Conservation (phyloP, 2,888 invertebrate genomes). For the Leuctra nigra region DNA sequence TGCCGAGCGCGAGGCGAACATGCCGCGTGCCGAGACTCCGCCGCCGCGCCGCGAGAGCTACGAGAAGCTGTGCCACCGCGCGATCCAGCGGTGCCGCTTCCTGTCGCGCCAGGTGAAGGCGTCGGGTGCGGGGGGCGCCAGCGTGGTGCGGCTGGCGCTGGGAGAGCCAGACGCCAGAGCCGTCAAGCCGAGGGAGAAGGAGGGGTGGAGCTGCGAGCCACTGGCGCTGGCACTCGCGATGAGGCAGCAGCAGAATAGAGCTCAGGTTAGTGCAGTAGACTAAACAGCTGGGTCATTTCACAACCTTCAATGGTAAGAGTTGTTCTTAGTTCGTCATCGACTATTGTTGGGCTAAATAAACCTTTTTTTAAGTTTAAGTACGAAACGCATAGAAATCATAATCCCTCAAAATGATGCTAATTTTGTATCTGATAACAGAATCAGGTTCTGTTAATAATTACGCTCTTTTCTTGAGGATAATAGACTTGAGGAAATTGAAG, state of each 20-base stretch:
- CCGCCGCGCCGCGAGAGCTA: constrained; percentile 36
- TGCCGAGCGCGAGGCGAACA: background rate
- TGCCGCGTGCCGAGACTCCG: constrained; percentile 39
- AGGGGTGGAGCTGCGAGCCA: constrained; percentile 38
- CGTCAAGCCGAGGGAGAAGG: constrained; percentile 30
- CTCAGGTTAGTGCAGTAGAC: constrained; percentile 28
- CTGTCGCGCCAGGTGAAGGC: constrained; percentile 10
- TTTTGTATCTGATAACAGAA: no score
- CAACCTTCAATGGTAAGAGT: no score
- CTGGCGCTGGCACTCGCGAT: constrained; percentile 36
- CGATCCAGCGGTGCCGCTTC: constrained; percentile 13
- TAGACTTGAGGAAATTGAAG: no score
- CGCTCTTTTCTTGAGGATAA: no score
- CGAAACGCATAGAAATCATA: no score
- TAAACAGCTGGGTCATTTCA: no score
- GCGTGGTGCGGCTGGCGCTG: constrained; percentile 36
- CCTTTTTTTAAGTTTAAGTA: no score
- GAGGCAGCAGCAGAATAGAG: constrained; percentile 35
- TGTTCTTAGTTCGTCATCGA: no score
- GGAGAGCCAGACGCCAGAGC: constrained; percentile 37
- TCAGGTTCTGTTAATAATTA: no score
- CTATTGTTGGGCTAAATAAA: no score
- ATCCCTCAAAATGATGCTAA: no score
- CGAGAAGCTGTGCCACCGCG: constrained; percentile 6
- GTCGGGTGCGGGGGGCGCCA: background rate